Evolutionary conservation across 2,113 vertebrate genomes (phyloP), one percentile per base, ranked within the genome.

Genomic region (Pleuronectes platessa): DNA sequence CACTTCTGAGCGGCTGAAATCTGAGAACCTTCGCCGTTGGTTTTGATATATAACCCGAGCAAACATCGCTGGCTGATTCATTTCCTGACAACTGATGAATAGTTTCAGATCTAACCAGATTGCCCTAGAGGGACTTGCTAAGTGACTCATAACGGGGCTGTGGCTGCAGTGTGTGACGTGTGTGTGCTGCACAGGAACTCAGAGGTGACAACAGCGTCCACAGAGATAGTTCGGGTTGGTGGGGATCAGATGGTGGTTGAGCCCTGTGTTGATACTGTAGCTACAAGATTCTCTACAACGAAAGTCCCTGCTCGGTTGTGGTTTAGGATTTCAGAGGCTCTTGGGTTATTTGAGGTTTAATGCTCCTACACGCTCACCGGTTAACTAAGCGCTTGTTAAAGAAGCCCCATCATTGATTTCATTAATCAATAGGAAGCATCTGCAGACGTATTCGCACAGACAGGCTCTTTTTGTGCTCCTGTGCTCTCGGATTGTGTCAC

Each of bases 341-440:
- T 37, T 1, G 9, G 35, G 27, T 37, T 9, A 62, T 72, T 58
- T 8, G 47, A 54, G 24, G 24, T 64, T 59, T 61, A 37, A 31
- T 42, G 23, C 7, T 65, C 31, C 54, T 18, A 26, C 12, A 42
- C 53, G 63, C 65, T 56, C 31, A 67, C 55, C 47, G 21, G 61
- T 65, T 18, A 42, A 64, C 26, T 40, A 6, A 63, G 20, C 62
- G 63, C 53, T 60, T 3, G 2, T 6, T 31, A 40, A 21, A 47
- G 51, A 58, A 31, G 37, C 67, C 17, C n/a, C 35, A 2, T 71
- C 15, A 68, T 73, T 62, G 71, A 79, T 51, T 18, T 17, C 20
- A 12, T 51, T 3, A 61, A 54, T 82, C 68, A 61, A 74, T 68
- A 62, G 20, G 4, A 37, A 18, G 61, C 21, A 23, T 66, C 53